Base-by-base conservation (phyloP, 2,113 vertebrate genomes). In the Hipposideros armiger region DNA sequence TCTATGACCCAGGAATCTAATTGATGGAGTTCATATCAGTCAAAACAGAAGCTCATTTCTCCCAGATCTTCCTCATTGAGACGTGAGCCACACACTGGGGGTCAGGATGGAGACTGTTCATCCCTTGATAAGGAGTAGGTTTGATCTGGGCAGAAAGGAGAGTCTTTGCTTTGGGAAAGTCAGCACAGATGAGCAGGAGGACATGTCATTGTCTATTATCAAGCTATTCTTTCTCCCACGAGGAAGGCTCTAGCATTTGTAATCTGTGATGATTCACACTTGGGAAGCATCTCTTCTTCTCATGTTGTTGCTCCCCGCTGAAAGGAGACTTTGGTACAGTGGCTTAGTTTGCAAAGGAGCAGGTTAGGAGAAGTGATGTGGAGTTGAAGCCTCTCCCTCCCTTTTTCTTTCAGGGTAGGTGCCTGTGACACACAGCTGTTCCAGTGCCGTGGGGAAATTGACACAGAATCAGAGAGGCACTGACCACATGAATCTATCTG, bases 321-420 rank as follows among this genome's bases (percentile, higher is more conserved):
- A 93, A 97, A 94, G 84, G 4, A 74, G 97, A 86, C 1, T 2
- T 64, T 42, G 2, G 50, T 30, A 15, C 40, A 30, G n/a, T 91
- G 58, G 87, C 30, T 96, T 47, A 69, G 96, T 50, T 95, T 97
- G 95, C 58, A 93, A 83, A 92, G 32, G n/a, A 90, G 11, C 9
- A 82, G 64, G 64, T 45, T 50, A 64, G 92, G 30, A 50, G 73
- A n/a, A 67, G 26, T 15, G 58, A 78, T 87, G 81, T 88, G 66
- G 7, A 90, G 73, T 62, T 70, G 89, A 30, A 47, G 26, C 66
- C 22, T 66, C 94, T 93, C 86, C 32, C 83, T 93, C 90, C 50
- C 69, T 96, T 91, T 67, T 66, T 54, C 4, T 19, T 78, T 28
- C 11, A 0, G 93, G 42, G 10, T 90, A 69, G 60, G 11, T 94